Conservation (phyloP, 1,140 invertebrate genomes). For the Piezodorus guildinii region DNA sequence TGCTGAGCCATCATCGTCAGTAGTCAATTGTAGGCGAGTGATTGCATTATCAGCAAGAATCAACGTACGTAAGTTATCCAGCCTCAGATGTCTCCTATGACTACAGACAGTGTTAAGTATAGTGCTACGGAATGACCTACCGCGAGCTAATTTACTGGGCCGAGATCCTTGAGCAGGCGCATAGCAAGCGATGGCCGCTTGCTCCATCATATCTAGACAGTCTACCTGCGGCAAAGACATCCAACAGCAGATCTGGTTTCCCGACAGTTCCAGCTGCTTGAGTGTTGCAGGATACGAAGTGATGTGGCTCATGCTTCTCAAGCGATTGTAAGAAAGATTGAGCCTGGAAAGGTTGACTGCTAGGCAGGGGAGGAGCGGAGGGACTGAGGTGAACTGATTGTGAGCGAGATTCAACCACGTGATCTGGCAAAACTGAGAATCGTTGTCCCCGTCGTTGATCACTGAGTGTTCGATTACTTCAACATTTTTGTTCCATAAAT, state of each 20-base stretch:
- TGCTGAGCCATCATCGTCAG: constrained; percentile 51
- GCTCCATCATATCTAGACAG: constrained; percentile 46
- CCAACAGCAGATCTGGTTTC: constrained; percentile 85
- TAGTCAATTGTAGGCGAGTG: constrained; percentile 61
- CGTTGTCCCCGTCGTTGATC: constrained; percentile 32
- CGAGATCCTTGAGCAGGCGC: constrained; percentile 30
- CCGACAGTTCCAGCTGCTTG: constrained; percentile 83
- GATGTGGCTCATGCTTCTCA: constrained; percentile 64
- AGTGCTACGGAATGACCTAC: constrained; percentile 50
- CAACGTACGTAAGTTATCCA: constrained; percentile 70
- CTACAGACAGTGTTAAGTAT: constrained; percentile 68
- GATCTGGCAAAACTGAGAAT: constrained; percentile 42
- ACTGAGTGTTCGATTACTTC: constrained; percentile 56
- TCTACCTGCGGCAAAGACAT: constrained; percentile 61
- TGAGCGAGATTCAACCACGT: constrained; percentile 75
- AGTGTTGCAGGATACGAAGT: constrained; percentile 77
- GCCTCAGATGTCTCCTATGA: constrained; percentile 65
- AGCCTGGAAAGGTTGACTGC: constrained; percentile 74
- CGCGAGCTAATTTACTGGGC: constrained; percentile 22
- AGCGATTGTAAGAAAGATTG: constrained; percentile 78
- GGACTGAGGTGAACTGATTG: constrained; percentile 79
- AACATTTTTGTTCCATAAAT: constrained; percentile 55
- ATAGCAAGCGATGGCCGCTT: constrained; percentile 52
- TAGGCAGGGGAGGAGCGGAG: constrained; percentile 75
- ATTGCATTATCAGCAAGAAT: constrained; percentile 78